A percentile compares a stretch with the other conserved stretches of the same genome.
These are phyloP conservation scores for Piezodorus guildinii DNA, from an alignment of 1,140 invertebrate genomes.

Conservation along the genomic window DNA sequence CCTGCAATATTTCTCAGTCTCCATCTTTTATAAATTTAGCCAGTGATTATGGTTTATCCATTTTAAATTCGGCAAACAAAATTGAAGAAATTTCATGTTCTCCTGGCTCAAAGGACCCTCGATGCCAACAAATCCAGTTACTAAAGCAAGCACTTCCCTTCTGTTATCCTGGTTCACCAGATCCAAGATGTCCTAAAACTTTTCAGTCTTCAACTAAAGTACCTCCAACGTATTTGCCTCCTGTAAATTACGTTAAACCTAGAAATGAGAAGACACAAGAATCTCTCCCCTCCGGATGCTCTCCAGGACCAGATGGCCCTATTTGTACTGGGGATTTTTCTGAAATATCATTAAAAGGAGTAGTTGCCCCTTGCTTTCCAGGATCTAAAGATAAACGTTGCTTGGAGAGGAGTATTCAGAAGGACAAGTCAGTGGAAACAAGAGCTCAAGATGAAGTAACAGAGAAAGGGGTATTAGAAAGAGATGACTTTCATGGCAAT, in stretches of 20 bases:
- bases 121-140: constrained; percentile 30
- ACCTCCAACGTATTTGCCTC: constrained; percentile 19
- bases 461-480: neutral
- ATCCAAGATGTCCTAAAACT: constrained; percentile 32
- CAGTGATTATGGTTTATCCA: neutral
- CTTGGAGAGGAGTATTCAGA: constrained; percentile 30
- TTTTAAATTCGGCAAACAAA: neutral
- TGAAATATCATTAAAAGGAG: constrained; percentile 2
- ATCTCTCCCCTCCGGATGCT: constrained; percentile 16
- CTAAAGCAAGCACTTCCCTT: neutral
- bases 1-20: constrained; percentile 31
- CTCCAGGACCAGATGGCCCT: constrained; percentile 30
- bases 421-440: constrained; percentile 20
- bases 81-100: constrained; percentile 27
- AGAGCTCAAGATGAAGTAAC: neutral
- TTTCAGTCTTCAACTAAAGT: constrained; percentile 23
- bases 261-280: neutral
- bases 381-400: constrained; percentile 29
- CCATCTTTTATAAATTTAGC: constrained; percentile 18
- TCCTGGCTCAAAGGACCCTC: constrained; percentile 33
- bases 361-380: constrained; percentile 28
- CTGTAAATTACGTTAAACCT: constrained; percentile 4
- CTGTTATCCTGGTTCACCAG: constrained; percentile 29
- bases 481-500: constrained; percentile 29
- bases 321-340: constrained; percentile 26